Evolutionary conservation across 1,140 invertebrate species (phyloP).

Genomic region (Drosophila malerkotliana): DNA sequence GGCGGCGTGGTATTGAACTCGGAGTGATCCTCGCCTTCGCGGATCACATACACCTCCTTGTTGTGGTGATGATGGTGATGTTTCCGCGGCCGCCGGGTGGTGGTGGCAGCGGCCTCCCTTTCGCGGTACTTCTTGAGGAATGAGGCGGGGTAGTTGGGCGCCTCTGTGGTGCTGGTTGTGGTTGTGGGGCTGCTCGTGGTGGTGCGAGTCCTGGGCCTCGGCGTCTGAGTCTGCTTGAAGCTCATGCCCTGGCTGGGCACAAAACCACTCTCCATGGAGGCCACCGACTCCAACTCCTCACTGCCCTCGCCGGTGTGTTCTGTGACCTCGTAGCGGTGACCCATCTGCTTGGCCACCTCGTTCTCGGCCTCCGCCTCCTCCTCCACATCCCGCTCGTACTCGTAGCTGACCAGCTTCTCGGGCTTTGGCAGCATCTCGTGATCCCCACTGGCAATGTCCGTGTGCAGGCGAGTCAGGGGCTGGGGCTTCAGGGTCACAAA

Average conservation of each 20-base stretch:
- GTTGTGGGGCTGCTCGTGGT: conserved; percentile 5
- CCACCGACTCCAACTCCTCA: conserved; percentile 49
- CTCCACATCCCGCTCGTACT: conserved; percentile 44
- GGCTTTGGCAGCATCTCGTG: conserved; percentile 69
- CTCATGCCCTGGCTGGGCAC: conserved; percentile 50
- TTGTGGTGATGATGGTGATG: conserved; percentile 43
- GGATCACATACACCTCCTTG: conserved; percentile 38
- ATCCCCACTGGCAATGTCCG: conserved; percentile 55
- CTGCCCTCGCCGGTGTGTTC: conserved; percentile 72
- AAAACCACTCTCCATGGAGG: conserved; percentile 68
- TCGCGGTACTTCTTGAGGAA: conserved; percentile 70
- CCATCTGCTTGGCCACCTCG: conserved; percentile 39
- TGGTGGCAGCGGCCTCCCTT: conserved; percentile 34
- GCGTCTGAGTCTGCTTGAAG: conserved; percentile 3
- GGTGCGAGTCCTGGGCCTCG: conserved; percentile 32
- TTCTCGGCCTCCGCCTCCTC: conserved; percentile 47
- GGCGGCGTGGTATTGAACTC: conserved; percentile 32
- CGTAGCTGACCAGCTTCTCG: conserved; percentile 64
- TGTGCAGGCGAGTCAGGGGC: conserved; percentile 62
- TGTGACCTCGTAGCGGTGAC: conserved; percentile 72
- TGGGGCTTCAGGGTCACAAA: conserved; percentile 62
- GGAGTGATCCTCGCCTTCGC: conserved; percentile 9
- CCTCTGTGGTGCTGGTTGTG: conserved; percentile 61
- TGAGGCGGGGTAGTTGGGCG: conserved; percentile 68
- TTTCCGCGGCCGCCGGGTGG: conserved; percentile 34